These are phyloP conservation scores for Teleiodes luculella DNA, from an alignment of 2,888 invertebrate species.

Conservation along the genomic window DNA sequence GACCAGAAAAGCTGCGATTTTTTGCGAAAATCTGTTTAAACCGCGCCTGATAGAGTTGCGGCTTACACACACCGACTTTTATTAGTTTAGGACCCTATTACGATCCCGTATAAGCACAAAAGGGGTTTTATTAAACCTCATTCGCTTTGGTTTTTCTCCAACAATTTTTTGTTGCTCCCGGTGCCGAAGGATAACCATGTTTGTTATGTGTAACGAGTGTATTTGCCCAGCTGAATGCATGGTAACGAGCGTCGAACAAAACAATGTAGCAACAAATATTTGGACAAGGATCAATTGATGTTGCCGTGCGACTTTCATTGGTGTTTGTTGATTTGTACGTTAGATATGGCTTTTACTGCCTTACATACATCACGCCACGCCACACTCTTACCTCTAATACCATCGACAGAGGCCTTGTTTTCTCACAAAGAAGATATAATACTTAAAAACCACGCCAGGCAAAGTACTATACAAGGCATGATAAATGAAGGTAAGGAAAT, in stretches of 20 bases:
- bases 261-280: slow-evolving; percentile 48
- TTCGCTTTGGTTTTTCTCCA: slow-evolving; percentile 28
- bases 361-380: no score
- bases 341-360: no score
- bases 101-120: slow-evolving; percentile 58
- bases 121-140: slow-evolving; percentile 57
- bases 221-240: slow-evolving; percentile 57
- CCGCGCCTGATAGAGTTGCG: slow-evolving; percentile 50
- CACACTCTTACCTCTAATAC: no score
- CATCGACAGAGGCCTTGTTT: no score
- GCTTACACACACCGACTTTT: slow-evolving; percentile 47
- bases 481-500: no score
- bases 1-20: slow-evolving; percentile 31
- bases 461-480: no score
- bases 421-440: no score
- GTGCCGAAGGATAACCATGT: slow-evolving; percentile 57
- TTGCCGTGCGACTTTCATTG: slow-evolving; percentile 18
- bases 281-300: slow-evolving; percentile 50
- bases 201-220: slow-evolving; percentile 54
- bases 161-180: slow-evolving; percentile 40
- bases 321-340: background rate
- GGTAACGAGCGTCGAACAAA: slow-evolving; percentile 43
- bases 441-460: no score
- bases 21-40: slow-evolving; percentile 65
- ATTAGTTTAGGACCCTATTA: slow-evolving; percentile 75